Evolutionary conservation across 2,797 vertebrate genomes (phyloP).

Genomic region (Benthosema pterotum): DNA sequence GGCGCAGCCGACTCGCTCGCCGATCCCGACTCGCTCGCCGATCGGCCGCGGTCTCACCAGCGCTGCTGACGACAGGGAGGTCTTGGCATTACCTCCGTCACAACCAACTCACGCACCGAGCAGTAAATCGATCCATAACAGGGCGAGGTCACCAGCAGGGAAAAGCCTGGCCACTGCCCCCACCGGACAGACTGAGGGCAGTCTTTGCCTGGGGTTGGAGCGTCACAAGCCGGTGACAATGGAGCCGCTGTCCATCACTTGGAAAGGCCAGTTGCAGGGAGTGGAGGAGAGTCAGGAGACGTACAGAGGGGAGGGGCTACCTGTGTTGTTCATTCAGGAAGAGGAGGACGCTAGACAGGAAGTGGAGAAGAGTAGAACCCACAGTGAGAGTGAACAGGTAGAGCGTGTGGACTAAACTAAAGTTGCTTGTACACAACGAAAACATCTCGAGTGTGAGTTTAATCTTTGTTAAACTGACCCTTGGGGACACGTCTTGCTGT

Average conservation of each 20-base stretch:
- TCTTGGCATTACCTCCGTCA: slow-evolving; percentile 9
- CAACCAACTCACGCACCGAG: slow-evolving; percentile 2
- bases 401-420: slow-evolving; percentile 55
- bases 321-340: slow-evolving; percentile 89
- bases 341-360: slow-evolving; percentile 79
- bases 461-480: no score
- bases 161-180: slow-evolving; percentile 4
- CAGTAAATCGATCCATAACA: slow-evolving; percentile 25
- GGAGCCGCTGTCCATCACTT: slow-evolving; percentile 48
- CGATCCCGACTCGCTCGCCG: slow-evolving; percentile 46
- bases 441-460: no score
- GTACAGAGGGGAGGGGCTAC: slow-evolving; percentile 62
- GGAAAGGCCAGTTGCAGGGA: slow-evolving; percentile 52
- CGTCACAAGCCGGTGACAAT: slow-evolving; percentile 46
- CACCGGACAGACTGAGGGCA: slow-evolving; percentile 6
- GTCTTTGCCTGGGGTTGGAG: slow-evolving; percentile 29
- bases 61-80: neutral
- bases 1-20: slow-evolving; percentile 2
- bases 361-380: slow-evolving; percentile 52
- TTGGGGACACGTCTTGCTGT: no score
- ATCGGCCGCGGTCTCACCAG: slow-evolving; percentile 44
- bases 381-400: slow-evolving; percentile 84
- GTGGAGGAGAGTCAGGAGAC: slow-evolving; percentile 44
- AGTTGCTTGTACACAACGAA: no score
- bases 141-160: slow-evolving; percentile 7